phyloP scores from a whole-genome alignment of 2,888 invertebrate genomes.

The Leuctra nigra region DNA sequence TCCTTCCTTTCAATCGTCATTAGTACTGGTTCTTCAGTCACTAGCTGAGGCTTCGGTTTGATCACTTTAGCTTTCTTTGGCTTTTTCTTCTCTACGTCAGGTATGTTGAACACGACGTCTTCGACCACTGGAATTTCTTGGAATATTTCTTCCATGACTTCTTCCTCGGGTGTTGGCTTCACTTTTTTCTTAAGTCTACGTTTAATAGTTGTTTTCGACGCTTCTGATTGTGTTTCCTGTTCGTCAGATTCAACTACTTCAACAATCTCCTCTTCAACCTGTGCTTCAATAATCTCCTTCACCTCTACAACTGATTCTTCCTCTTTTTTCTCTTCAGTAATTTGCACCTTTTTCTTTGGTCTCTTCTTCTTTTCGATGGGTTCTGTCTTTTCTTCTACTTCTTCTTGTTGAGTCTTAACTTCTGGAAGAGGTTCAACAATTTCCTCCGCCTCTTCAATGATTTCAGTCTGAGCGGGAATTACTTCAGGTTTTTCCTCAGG shows the following conservation, averaged over 20 bases:
- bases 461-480: too few species aligned
- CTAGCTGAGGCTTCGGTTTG: slow-evolving; percentile 30
- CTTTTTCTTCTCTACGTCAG: slow-evolving; percentile 31
- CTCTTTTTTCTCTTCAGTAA: too few species aligned
- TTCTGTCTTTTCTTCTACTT: not conserved
- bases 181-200: too few species aligned
- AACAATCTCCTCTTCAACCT: too few species aligned
- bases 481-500: slow-evolving; percentile 23
- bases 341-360: too few species aligned
- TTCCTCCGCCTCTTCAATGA: too few species aligned
- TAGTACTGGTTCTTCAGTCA: slow-evolving; percentile 38
- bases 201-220: slow-evolving; percentile 27
- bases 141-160: slow-evolving; percentile 32
- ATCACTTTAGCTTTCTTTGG: slow-evolving; percentile 37
- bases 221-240: too few species aligned
- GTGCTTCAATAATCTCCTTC: too few species aligned
- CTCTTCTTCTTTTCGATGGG: too few species aligned
- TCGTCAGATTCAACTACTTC: slow-evolving; percentile 29
- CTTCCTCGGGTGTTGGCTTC: slow-evolving; percentile 36
- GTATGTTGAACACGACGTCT: slow-evolving; percentile 8
- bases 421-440: too few species aligned
- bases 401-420: too few species aligned
- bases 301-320: too few species aligned
- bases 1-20: slow-evolving; percentile 55
- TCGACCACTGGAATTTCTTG: slow-evolving; percentile 32